Evolutionary conservation across 2,113 vertebrate genomes (phyloP), one percentile per base, ranked within the genome.

Genomic region (Takifugu bimaculatus): DNA sequence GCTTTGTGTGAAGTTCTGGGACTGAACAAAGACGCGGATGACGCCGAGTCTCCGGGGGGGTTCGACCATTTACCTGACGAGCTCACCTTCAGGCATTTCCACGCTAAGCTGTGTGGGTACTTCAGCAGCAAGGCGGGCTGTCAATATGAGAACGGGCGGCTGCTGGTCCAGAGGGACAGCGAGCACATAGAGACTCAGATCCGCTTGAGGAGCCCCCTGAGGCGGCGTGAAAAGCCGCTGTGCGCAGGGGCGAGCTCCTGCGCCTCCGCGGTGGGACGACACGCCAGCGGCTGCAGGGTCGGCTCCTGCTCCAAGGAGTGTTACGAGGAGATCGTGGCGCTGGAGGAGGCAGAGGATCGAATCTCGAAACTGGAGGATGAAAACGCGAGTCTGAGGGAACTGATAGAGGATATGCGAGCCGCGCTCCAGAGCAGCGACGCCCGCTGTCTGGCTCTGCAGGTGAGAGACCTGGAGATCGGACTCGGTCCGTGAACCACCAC

Each of bases 371-470:
- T 98, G 65, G 92, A 96, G 62, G 93, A 94, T 42, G 96, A 97
- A 75, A 97, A 95, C 67, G 81, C 89, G 6, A 94, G 92, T 87
- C 83, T 97, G 62, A 87, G 95, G 68, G 94, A 96, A 82, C 79
- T 97, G 73, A 91, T 95, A 59, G 94, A 96, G 85, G 94, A 97
- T 85, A 91, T 96, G 93, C 75, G 94, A 12, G 94, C 94, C 3
- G 95, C 96, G 0, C 90, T 96, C 49, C 95, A 96, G 85, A 96
- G 95, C 88, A 96, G 96, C 60, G 94, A 96, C 27, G 95, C 96
- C 2, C 91, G 96, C 11, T 93, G 93, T 49, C 64, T 96, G 58
- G 95, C 95, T 1, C 86, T 98, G 69, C 94, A 95, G 93, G 94
- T 96, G 88, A 84, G 82, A 1, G 20, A 20, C 20, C 20, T 20